Conservation (phyloP, 2,113 vertebrate genomes). For the Centropus unirufus region DNA sequence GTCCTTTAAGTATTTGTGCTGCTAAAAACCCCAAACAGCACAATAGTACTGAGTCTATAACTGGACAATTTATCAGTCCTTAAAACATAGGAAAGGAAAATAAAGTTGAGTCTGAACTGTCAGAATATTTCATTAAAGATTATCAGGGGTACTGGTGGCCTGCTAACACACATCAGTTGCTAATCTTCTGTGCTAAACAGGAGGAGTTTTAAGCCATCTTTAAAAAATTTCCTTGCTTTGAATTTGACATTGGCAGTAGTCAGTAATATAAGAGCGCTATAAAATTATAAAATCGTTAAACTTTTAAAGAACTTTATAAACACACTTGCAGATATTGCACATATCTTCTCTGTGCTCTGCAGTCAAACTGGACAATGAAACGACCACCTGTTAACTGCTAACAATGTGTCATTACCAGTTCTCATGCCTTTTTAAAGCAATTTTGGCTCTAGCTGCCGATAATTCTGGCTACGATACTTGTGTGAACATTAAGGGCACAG, state of each 20-base stretch:
- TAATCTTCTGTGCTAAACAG: constrained; percentile 33
- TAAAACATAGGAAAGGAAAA: neutral
- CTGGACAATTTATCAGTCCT: neutral
- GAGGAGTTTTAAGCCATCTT: constrained; percentile 59
- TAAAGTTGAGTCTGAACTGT: neutral
- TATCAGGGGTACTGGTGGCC: neutral
- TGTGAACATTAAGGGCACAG: constrained; percentile 83
- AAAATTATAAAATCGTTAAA: constrained; percentile 66
- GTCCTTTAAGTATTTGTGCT: neutral
- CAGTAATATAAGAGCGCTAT: constrained; percentile 46
- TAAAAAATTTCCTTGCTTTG: constrained; percentile 71
- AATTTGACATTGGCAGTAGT: constrained; percentile 64
- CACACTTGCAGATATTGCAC: constrained; percentile 71
- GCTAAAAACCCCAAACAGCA: neutral
- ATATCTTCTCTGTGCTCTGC: constrained; percentile 75
- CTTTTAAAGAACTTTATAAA: constrained; percentile 72
- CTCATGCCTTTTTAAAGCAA: constrained; percentile 82
- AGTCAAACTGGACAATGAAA: constrained; percentile 84
- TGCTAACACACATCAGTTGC: constrained; percentile 32
- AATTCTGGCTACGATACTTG: constrained; percentile 82
- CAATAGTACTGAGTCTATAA: neutral
- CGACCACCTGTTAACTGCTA: constrained; percentile 87
- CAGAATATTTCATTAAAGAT: neutral
- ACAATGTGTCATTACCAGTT: constrained; percentile 82
- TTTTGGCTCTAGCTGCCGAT: constrained; percentile 81